A percentile compares a stretch with the other conserved stretches of the same genome.
These are phyloP conservation scores for Campopleginae sp. DNA, from an alignment of 2,888 invertebrate species.

Conservation along the genomic window DNA sequence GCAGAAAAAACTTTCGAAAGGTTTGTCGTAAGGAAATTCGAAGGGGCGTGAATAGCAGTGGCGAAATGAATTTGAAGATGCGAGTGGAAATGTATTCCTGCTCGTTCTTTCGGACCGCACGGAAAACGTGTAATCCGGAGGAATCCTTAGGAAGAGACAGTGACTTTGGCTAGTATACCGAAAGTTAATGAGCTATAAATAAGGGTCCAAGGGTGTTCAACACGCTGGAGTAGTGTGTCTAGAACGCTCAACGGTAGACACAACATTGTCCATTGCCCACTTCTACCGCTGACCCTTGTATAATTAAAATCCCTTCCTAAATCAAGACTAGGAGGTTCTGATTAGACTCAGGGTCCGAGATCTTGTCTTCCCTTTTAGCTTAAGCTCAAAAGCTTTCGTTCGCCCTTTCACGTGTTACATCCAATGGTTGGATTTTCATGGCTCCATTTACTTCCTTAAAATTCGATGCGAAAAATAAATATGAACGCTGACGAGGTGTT, in stretches of 20 bases:
- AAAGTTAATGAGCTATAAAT: conserved; percentile 80
- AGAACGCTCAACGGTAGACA: conserved; percentile 43
- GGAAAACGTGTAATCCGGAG: conserved; percentile 27
- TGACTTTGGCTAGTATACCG: conserved; percentile 14
- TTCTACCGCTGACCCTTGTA: conserved; percentile 80
- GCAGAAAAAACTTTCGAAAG: neutral
- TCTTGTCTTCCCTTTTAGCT: conserved; percentile 62
- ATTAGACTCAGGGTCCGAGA: conserved; percentile 71
- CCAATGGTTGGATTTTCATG: neutral
- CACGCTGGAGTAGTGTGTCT: conserved; percentile 22
- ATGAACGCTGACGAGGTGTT: neutral
- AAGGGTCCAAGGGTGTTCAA: conserved; percentile 70
- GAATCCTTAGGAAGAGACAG: conserved; percentile 6
- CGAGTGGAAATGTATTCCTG: conserved; percentile 2
- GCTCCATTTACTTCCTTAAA: neutral
- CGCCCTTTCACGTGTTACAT: neutral
- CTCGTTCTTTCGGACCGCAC: conserved; percentile 13
- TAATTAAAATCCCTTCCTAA: conserved; percentile 82
- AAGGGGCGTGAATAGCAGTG: neutral
- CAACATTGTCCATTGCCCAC: conserved; percentile 63
- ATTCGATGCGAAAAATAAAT: neutral
- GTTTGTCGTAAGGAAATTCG: neutral
- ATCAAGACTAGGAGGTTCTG: conserved; percentile 77
- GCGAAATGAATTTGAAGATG: neutral
- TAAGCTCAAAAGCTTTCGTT: conserved; percentile 27